phyloP scores from a whole-genome alignment of 1,140 invertebrate species.

The Nasonia giraulti region DNA sequence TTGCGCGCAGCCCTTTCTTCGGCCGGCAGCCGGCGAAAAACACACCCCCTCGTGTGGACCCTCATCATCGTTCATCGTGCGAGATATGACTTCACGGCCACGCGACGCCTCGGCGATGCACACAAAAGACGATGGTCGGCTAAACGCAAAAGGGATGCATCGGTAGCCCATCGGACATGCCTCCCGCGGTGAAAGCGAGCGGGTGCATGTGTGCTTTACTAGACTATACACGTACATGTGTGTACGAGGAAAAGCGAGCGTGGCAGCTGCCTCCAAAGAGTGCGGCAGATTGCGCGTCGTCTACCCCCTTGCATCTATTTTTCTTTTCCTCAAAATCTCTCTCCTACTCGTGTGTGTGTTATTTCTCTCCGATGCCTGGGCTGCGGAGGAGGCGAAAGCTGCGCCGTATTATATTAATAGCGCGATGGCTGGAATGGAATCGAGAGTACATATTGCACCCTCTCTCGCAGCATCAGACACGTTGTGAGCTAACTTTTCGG shows the following conservation, averaged over 20 bases:
- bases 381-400: background rate
- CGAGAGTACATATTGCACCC: background rate
- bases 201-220: background rate
- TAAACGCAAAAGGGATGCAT: background rate
- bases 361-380: background rate
- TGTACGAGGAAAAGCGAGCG: background rate
- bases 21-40: slow-evolving; percentile 5
- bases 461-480: background rate
- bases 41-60: slow-evolving; percentile 24
- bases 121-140: background rate
- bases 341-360: background rate
- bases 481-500: background rate
- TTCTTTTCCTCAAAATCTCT: slow-evolving; percentile 13
- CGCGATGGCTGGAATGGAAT: background rate
- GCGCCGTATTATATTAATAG: background rate
- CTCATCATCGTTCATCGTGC: slow-evolving; percentile 34
- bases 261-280: slow-evolving; percentile 65
- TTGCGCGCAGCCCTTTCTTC: background rate
- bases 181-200: background rate
- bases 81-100: slow-evolving; percentile 10
- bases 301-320: slow-evolving; percentile 51
- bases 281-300: slow-evolving; percentile 59
- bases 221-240: background rate
- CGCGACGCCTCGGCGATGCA: background rate
- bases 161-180: background rate